These are phyloP conservation scores for Drosophila biarmipes DNA, from an alignment of 1,140 invertebrate genomes.

Conservation along the genomic window DNA sequence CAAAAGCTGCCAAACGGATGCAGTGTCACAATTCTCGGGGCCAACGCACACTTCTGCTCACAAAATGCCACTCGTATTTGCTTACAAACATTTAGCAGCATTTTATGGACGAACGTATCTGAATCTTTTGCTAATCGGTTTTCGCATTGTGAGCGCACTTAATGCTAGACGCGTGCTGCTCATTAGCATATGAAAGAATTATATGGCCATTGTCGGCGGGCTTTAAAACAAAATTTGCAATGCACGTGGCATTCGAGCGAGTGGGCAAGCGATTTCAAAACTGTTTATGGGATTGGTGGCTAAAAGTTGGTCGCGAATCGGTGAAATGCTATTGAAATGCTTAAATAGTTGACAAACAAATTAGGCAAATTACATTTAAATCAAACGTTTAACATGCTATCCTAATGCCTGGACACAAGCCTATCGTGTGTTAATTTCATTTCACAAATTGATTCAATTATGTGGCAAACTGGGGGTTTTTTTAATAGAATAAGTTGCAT, in stretches of 20 bases:
- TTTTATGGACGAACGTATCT: conserved; percentile 53
- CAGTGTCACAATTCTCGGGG: conserved; percentile 33
- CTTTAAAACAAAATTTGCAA: conserved; percentile 3
- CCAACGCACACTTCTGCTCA: neutral
- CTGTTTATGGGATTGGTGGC: conserved; percentile 23
- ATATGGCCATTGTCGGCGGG: conserved; percentile 28
- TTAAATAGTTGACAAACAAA: conserved; percentile 8
- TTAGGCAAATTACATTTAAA: conserved; percentile 24
- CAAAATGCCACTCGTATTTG: conserved; percentile 53
- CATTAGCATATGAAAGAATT: conserved; percentile 77
- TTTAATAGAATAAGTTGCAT: neutral
- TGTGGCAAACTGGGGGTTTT: neutral
- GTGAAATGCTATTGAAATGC: neutral
- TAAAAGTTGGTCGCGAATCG: neutral
- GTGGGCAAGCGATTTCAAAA: conserved; percentile 5
- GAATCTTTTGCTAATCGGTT: conserved; percentile 70
- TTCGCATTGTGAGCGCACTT: conserved; percentile 66
- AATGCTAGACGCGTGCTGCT: conserved; percentile 72
- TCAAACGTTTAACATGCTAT: neutral
- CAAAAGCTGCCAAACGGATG: conserved; percentile 42
- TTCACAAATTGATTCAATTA: conserved; percentile 7
- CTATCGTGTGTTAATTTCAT: conserved; percentile 3
- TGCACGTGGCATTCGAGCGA: conserved; percentile 27
- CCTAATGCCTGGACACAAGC: neutral
- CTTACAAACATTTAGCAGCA: conserved; percentile 75